Evolutionary conservation across 2,888 invertebrate genomes (phyloP).

Genomic region (Eupelmus urozonus): DNA sequence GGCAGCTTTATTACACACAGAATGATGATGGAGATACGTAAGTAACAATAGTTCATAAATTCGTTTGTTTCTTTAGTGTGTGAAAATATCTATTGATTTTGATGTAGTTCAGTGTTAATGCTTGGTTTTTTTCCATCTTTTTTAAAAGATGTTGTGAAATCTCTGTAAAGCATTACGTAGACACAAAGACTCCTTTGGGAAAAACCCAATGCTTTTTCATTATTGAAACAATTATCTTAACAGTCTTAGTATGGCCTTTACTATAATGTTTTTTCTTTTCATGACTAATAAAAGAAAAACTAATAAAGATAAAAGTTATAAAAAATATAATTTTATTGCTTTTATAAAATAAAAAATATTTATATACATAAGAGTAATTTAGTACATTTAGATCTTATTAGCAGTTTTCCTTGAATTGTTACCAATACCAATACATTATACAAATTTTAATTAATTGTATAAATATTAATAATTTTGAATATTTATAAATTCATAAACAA

Average conservation of each 20-base stretch:
- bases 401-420: no score
- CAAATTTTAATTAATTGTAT: background rate
- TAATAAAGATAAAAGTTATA: background rate
- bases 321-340: background rate
- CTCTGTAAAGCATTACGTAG: background rate
- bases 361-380: background rate
- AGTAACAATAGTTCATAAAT: constrained; percentile 77
- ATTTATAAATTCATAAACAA: background rate
- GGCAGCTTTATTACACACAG: constrained; percentile 86
- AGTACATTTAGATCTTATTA: no score
- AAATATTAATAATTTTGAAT: background rate
- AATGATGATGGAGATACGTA: constrained; percentile 94
- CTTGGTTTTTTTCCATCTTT: background rate
- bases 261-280: background rate
- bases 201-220: constrained; percentile 40
- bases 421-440: no score
- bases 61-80: no score
- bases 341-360: background rate
- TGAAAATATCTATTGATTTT: constrained; percentile 40
- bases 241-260: background rate
- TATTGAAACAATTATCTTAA: constrained; percentile 23
- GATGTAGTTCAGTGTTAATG: constrained; percentile 6
- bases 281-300: background rate
- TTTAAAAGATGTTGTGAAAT: background rate
- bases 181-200: constrained; percentile 29